Base-by-base conservation (phyloP, 2,888 invertebrate genomes). In the Apocheima hispidaria region DNA sequence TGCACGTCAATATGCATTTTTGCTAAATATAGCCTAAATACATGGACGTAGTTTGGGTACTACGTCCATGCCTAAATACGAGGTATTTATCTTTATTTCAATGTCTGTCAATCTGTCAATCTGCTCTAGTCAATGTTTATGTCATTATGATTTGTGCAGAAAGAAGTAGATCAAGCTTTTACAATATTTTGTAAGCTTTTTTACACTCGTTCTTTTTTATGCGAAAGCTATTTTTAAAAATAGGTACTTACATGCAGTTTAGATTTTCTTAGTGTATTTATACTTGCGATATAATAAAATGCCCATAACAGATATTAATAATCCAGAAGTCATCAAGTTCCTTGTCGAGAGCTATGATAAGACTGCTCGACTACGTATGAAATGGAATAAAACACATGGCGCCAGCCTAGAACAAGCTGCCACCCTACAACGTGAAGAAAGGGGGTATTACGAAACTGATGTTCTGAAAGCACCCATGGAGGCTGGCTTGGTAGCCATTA, bases 301-400 rank as follows among this genome's bases (percentile, higher is more conserved):
- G 84, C 82, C 83, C 33, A 61, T 73, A 2, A 30, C 74, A 49
- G 84, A 84, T 60, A 77, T 82, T 41, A 82, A 72, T 9, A 81
- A 81, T 30, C 83, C 84, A 0, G 78, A 73, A 23, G 38, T 78
- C 0, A 83, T 84, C 51, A 82, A 79, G 49, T 84, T 83, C 60
- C 75, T 84, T 12, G 43, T 77, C n/a, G 84, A 84, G 56, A 79
- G 28, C 44, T 83, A 83, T 68, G 83, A 84, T 2, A 85, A 80
- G 60, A 80, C 80, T 41, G 68, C 77, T 0, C 65, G 78, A 10
- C 77, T 84, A 36, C 79, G 83, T 3, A 72, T 83, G 75, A 78
- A 74, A 78, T 85, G 84, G 84, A 67, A 67, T 18, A 10, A 33
- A 28, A 23, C 69, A 10, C 60, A 82, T 50, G 65, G 58, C 23